Percentiles rank a stretch among this genome's conserved stretches.
Evolutionary conservation across 2,797 vertebrate species (phyloP).

Genomic region (Platalea minor): DNA sequence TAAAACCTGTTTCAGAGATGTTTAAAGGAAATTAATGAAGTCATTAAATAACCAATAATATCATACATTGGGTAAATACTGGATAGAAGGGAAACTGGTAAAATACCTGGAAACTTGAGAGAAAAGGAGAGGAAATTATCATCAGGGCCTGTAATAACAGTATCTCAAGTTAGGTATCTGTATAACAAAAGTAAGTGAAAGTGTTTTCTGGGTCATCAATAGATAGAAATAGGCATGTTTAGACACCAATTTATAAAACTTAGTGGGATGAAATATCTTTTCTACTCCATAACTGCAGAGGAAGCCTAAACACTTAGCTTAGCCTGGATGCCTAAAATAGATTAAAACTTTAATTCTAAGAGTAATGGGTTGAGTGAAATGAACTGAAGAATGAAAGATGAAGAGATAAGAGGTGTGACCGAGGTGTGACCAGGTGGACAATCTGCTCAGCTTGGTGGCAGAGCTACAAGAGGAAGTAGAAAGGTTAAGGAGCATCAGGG

Average conservation of each 20-base stretch:
- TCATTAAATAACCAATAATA: background rate
- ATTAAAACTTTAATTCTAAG: background rate
- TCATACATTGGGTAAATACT: background rate
- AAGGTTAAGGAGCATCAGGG: no score
- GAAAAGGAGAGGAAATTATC: background rate
- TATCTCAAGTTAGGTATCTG: background rate
- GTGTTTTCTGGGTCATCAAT: background rate
- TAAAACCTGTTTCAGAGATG: background rate
- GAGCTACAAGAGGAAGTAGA: no score
- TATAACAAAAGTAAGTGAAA: background rate
- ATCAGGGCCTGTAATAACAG: background rate
- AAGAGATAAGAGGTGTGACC: background rate
- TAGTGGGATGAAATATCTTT: background rate
- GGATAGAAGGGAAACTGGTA: background rate
- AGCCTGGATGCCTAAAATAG: background rate
- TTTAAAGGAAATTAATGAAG: background rate
- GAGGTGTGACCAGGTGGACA: no score
- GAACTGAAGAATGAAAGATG: background rate
- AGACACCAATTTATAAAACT: background rate
- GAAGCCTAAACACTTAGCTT: background rate
- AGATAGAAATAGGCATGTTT: background rate
- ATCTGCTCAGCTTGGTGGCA: no score
- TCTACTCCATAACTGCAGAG: background rate
- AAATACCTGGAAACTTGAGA: background rate
- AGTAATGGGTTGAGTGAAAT: background rate